Evolutionary conservation across 2,113 vertebrate species (phyloP).

Genomic region (Limanda limanda): DNA sequence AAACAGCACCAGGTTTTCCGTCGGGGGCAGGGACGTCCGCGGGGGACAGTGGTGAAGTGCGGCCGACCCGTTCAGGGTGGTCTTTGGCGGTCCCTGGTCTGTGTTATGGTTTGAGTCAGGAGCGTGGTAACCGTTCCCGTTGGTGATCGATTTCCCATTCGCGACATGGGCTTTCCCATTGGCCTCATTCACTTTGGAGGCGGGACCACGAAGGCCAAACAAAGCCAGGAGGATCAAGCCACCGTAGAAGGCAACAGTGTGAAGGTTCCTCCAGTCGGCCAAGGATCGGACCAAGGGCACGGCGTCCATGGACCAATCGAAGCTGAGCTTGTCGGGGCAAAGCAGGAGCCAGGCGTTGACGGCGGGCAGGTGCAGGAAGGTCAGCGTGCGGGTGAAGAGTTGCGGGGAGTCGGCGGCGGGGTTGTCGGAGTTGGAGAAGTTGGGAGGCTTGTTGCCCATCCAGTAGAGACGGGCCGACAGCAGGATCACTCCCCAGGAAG

Average conservation of each 20-base stretch:
- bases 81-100: slow-evolving; percentile 62
- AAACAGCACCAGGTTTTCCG: slow-evolving; percentile 91
- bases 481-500: slow-evolving; percentile 89
- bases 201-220: slow-evolving; percentile 81
- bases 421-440: slow-evolving; percentile 99
- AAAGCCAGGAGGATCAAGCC: slow-evolving; percentile 87
- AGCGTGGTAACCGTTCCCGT: slow-evolving; percentile 89
- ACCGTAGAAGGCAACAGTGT: slow-evolving; percentile 91
- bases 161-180: slow-evolving; percentile 84
- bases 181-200: slow-evolving; percentile 80
- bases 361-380: slow-evolving; percentile 94
- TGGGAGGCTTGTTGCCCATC: slow-evolving; percentile 98
- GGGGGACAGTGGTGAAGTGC: slow-evolving; percentile 73
- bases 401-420: slow-evolving; percentile 94
- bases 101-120: slow-evolving; percentile 86
- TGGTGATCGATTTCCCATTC: slow-evolving; percentile 90
- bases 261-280: slow-evolving; percentile 94
- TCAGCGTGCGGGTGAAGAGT: slow-evolving; percentile 88
- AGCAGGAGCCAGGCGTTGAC: slow-evolving; percentile 95
- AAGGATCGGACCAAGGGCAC: slow-evolving; percentile 92
- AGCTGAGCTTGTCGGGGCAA: slow-evolving; percentile 95
- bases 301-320: slow-evolving; percentile 99
- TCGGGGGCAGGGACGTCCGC: slow-evolving; percentile 87
- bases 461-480: slow-evolving; percentile 95
- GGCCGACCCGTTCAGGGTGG: slow-evolving; percentile 60